Evolutionary conservation across 1,140 invertebrate species (phyloP).

Genomic region (Drosophila virilis): DNA sequence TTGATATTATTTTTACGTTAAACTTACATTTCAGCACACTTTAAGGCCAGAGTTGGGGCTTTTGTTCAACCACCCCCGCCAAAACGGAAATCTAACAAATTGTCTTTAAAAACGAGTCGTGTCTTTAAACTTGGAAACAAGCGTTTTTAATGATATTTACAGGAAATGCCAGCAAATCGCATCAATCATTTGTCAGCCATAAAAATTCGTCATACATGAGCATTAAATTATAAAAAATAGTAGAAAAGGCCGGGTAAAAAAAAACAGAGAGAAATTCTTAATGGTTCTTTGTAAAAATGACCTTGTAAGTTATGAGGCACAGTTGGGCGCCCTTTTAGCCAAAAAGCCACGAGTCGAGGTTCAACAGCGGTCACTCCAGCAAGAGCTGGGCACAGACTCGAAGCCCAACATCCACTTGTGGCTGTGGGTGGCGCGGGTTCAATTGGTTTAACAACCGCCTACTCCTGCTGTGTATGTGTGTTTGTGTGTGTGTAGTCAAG

Average conservation of each 20-base stretch:
- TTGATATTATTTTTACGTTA: constrained; percentile 79
- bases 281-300: constrained; percentile 76
- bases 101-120: constrained; percentile 46
- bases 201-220: constrained; percentile 82
- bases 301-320: constrained; percentile 77
- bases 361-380: constrained; percentile 64
- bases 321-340: constrained; percentile 51
- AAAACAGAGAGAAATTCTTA: constrained; percentile 58
- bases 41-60: constrained; percentile 16
- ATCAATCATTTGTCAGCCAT: constrained; percentile 83
- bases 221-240: constrained; percentile 71
- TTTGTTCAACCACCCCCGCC: constrained; percentile 22
- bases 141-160: constrained; percentile 76
- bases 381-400: constrained; percentile 18
- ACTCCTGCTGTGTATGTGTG: constrained; percentile 10
- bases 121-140: constrained; percentile 56
- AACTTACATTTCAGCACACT: constrained; percentile 76
- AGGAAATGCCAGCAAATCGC: constrained; percentile 67
- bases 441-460: constrained; percentile 28
- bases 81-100: constrained; percentile 41
- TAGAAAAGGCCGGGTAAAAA: constrained; percentile 13
- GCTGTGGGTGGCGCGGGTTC: constrained; percentile 48
- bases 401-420: constrained; percentile 42
- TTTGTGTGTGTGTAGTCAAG: constrained; percentile 28
- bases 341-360: constrained; percentile 44